Base-by-base conservation (phyloP, 2,888 invertebrate species). In the Phortica okadai region DNA sequence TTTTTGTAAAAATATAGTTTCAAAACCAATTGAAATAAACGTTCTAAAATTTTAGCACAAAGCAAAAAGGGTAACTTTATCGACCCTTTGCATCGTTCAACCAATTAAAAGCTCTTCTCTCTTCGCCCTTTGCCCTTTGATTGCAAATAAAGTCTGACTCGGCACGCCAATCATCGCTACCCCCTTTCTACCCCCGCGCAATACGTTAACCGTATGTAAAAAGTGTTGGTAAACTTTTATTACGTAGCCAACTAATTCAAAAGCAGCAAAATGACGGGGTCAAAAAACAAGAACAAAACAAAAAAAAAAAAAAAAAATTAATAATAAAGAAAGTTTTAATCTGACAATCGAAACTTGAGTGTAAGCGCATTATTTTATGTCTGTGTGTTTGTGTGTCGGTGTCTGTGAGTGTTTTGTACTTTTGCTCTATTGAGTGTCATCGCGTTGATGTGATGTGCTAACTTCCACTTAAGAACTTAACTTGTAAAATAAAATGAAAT, bases 401-500 rank as follows among this genome's bases (percentile, higher is more conserved):
- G 50, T 50, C 14, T 25, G 21, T 21, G 25, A 4, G 5, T 62
- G 62, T 21, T 62, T 16, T 62, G 8, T 62, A 25, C 41, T 64
- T 25, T 21, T 25, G 21, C 21, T 21, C 62, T 62, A 62, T 62
- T 62, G 62, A 62, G 25, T 64, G 64, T 14, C 41, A 62, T 62
- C 25, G 62, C 25, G 62, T 21, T 62, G 62, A 25, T 62, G 62
- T 16, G n/a, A 69, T 44, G 45, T 44, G 45, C 16, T 66, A 66
- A 66, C 66, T 66, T 66, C 14, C 42, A 42, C 66, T 66, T 41
- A 42, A 42, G 21, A 45, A 69, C 45, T 69, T 69, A 69, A 69
- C 45, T 69, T 69, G 86, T 87, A 82, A 88, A 88, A 85, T 88
- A 88, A 85, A 85, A 87, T 87, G 81, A 88, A 88, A 85, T 88